Percentiles rank a stretch among this genome's conserved stretches.
Conservation (phyloP, 2,113 vertebrate genomes). For the human region GRCh38 chr4:182205001-182205500, state of each 20-base stretch:
- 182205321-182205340: neutral
- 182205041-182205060: conserved; percentile 24
- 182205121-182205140: neutral
- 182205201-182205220: neutral
- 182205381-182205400: neutral
- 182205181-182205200: neutral
- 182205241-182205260: neutral
- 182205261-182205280: neutral
- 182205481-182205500: neutral
- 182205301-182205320: neutral
- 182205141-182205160: neutral
- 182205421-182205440: neutral
- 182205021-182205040: neutral
- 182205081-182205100: neutral
- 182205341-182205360: neutral
- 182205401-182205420: neutral
- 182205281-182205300: neutral
- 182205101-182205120: neutral
- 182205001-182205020: neutral
- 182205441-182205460: neutral
- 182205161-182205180: neutral
- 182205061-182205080: neutral
- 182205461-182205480: neutral
- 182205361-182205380: neutral
- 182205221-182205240: neutral